phyloP scores from a whole-genome alignment of 2,797 vertebrate genomes.

The Tragopan temminckii region DNA sequence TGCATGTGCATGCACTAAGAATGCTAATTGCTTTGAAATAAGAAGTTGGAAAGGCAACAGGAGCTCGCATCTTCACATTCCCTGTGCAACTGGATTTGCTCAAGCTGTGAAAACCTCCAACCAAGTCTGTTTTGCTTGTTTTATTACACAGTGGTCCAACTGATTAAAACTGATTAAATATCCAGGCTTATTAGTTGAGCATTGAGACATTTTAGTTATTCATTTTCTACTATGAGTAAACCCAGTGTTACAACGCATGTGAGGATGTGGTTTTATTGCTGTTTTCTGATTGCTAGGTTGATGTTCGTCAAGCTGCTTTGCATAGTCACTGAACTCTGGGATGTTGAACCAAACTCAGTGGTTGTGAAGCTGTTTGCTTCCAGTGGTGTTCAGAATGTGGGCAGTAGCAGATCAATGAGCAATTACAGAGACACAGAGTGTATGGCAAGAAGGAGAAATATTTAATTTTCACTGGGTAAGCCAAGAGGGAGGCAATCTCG shows the following conservation, averaged over 20 bases:
- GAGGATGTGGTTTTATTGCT: constrained; percentile 61
- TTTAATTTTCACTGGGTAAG: constrained; percentile 11
- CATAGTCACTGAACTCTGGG: constrained; percentile 32
- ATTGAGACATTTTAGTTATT: constrained; percentile 52
- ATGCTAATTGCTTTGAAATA: constrained; percentile 49
- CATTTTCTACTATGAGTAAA: constrained; percentile 49
- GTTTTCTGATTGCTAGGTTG: constrained; percentile 59
- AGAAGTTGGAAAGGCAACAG: constrained; percentile 26
- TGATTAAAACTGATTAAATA: constrained; percentile 65
- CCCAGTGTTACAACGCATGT: constrained; percentile 30
- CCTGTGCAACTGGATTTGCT: constrained; percentile 36
- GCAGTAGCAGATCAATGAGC: neutral
- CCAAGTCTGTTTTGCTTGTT: constrained; percentile 47
- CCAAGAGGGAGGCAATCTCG: neutral
- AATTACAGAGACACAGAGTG: neutral
- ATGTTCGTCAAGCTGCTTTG: constrained; percentile 54
- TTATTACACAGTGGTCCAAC: constrained; percentile 14
- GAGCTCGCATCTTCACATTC: constrained; percentile 1
- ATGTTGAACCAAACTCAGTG: constrained; percentile 29
- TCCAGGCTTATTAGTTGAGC: constrained; percentile 21
- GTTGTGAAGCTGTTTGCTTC: constrained; percentile 15
- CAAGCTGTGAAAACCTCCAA: neutral
- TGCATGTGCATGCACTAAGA: neutral
- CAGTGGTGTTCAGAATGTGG: neutral
- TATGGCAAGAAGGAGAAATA: neutral